Percentiles rank a stretch among this genome's conserved stretches.
These are phyloP conservation scores for Nomada fabriciana DNA, from an alignment of 2,888 invertebrate genomes.

Conservation along the genomic window DNA sequence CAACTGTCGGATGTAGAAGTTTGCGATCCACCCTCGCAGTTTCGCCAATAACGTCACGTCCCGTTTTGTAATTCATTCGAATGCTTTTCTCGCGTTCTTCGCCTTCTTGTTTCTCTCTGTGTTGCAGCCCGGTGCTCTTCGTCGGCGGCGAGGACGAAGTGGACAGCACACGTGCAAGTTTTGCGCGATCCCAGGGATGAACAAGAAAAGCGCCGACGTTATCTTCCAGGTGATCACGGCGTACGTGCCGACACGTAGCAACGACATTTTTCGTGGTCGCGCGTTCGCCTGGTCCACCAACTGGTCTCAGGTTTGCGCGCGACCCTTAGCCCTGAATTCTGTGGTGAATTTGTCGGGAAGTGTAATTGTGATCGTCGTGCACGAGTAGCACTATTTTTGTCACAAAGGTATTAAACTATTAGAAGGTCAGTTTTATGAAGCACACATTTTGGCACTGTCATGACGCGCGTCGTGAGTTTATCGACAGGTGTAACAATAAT, in stretches of 20 bases:
- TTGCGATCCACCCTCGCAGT: background rate
- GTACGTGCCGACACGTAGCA: constrained; percentile 65
- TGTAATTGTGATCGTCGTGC: background rate
- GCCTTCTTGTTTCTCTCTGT: constrained; percentile 44
- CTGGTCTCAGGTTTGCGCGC: constrained; percentile 14
- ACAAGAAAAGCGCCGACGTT: constrained; percentile 64
- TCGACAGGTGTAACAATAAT: too few species aligned
- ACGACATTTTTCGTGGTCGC: constrained; percentile 63
- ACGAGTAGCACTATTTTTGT: too few species aligned
- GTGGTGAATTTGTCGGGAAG: constrained; percentile 2
- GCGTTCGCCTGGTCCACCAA: constrained; percentile 44
- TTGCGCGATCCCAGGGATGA: constrained; percentile 58
- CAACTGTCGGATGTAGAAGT: background rate
- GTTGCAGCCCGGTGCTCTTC: constrained; percentile 41
- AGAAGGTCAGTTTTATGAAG: too few species aligned
- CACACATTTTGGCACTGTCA: too few species aligned
- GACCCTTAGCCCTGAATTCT: constrained; percentile 4
- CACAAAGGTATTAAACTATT: too few species aligned
- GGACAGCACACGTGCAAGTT: constrained; percentile 66
- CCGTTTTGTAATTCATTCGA: constrained; percentile 40
- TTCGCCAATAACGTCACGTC: constrained; percentile 24
- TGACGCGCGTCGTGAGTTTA: too few species aligned
- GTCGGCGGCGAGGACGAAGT: constrained; percentile 51
- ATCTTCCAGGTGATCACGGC: constrained; percentile 62
- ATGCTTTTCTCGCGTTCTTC: constrained; percentile 53